These are phyloP conservation scores for Timandra comae DNA, from an alignment of 2,888 invertebrate genomes.

Conservation along the genomic window DNA sequence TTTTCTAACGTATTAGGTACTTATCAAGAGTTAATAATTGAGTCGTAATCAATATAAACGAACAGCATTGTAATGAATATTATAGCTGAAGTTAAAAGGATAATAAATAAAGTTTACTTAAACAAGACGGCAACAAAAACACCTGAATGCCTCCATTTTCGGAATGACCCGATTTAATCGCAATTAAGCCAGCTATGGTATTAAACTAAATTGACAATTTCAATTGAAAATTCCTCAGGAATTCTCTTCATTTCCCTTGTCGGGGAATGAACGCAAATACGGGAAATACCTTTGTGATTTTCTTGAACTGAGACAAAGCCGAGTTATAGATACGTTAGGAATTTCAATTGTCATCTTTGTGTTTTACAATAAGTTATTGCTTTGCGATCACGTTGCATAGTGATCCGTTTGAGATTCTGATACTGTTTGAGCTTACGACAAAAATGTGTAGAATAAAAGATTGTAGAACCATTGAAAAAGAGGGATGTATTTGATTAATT, in stretches of 20 bases:
- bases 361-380: conserved; percentile 9
- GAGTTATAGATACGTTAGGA: conserved; percentile 33
- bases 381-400: too few relatives aligned
- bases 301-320: conserved; percentile 29
- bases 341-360: conserved; percentile 31
- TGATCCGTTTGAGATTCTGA: too few relatives aligned
- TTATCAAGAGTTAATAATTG: too few relatives aligned
- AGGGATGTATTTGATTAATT: too few relatives aligned
- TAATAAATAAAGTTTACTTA: conserved; percentile 9
- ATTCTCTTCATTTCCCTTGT: conserved; percentile 34
- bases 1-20: too few relatives aligned
- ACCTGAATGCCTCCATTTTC: conserved; percentile 17
- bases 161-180: conserved; percentile 30
- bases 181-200: conserved; percentile 34
- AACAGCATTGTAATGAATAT: too few relatives aligned
- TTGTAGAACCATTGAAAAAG: too few relatives aligned
- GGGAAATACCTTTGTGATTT: conserved; percentile 31
- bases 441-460: too few relatives aligned
- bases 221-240: conserved; percentile 40
- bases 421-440: too few relatives aligned
- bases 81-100: conserved; percentile 3
- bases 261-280: conserved; percentile 32
- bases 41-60: too few relatives aligned
- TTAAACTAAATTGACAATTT: conserved; percentile 40
- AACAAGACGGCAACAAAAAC: conserved; percentile 10